Percentiles rank a stretch among this genome's conserved stretches.
Evolutionary conservation across 2,113 vertebrate genomes (phyloP).

Genomic region (Melanotaenia duboulayi): DNA sequence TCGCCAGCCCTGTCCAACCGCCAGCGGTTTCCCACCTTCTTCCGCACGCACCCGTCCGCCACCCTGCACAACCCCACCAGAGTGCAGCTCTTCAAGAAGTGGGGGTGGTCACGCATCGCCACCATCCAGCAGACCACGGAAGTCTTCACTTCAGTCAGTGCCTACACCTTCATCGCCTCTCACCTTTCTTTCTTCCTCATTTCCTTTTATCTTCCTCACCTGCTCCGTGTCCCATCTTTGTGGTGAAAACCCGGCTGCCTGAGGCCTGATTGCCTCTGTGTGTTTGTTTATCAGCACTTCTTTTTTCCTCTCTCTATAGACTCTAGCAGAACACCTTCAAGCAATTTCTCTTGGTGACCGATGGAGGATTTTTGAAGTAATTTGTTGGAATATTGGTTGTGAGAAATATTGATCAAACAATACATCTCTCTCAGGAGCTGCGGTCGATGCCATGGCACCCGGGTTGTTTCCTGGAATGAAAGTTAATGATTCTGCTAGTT

Average conservation of each 20-base stretch:
- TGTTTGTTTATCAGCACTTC: constrained; percentile 48
- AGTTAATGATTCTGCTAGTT: constrained; percentile 67
- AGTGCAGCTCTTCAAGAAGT: constrained; percentile 94
- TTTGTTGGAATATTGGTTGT: constrained; percentile 71
- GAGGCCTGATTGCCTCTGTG: not conserved
- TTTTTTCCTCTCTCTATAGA: constrained; percentile 15
- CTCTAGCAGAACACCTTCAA: constrained; percentile 17
- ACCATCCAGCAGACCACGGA: constrained; percentile 98
- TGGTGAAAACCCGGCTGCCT: not conserved
- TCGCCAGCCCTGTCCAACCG: constrained; percentile 94
- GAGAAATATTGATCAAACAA: constrained; percentile 70
- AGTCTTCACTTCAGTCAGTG: constrained; percentile 94
- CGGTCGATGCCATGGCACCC: constrained; percentile 60
- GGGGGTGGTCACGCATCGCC: constrained; percentile 97
- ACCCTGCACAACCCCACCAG: constrained; percentile 95
- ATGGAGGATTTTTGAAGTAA: constrained; percentile 64
- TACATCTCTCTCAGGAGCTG: constrained; percentile 48
- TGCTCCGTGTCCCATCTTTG: not conserved
- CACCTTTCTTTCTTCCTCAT: not conserved
- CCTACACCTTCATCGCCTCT: not conserved
- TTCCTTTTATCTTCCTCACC: not conserved
- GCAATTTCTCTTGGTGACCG: constrained; percentile 40
- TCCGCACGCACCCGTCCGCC: constrained; percentile 94
- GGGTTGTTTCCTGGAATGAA: constrained; percentile 62
- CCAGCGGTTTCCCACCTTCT: constrained; percentile 94